phyloP scores from a whole-genome alignment of 2,797 vertebrate species.

The Pseudochromis fuscus region DNA sequence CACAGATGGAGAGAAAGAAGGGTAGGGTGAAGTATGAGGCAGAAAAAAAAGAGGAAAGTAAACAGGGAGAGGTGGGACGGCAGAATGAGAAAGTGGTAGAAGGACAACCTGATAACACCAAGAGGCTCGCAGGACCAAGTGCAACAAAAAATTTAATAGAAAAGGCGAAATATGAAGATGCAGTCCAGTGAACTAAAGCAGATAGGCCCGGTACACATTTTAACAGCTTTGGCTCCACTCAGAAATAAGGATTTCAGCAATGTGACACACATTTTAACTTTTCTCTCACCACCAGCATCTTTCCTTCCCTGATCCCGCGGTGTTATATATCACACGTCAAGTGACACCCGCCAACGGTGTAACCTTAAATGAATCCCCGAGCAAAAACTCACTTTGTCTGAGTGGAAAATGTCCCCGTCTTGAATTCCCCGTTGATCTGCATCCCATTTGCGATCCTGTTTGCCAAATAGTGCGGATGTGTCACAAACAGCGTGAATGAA shows the following conservation, averaged over 20 bases:
- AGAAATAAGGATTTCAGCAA: constrained; percentile 52
- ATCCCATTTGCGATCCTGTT: constrained; percentile 43
- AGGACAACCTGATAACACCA: constrained; percentile 49
- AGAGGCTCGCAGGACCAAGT: constrained; percentile 49
- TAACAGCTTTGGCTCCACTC: constrained; percentile 57
- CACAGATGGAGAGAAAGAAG: constrained; percentile 13
- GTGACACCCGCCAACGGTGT: constrained; percentile 33
- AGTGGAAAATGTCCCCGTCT: constrained; percentile 8
- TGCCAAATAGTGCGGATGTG: constrained; percentile 14
- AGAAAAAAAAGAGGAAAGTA: constrained; percentile 27
- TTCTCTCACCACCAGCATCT: constrained; percentile 22
- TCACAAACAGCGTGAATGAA: constrained; percentile 45
- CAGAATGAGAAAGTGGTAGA: constrained; percentile 33
- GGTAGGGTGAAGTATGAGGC: constrained; percentile 4
- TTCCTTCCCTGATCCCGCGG: constrained; percentile 40
- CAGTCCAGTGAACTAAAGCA: constrained; percentile 72
- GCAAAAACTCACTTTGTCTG: constrained; percentile 19
- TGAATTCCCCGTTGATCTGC: constrained; percentile 46
- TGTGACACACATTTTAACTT: constrained; percentile 59
- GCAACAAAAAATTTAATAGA: constrained; percentile 64
- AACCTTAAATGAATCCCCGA: constrained; percentile 38
- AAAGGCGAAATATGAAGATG: constrained; percentile 71
- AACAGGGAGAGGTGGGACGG: constrained; percentile 39
- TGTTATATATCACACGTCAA: constrained; percentile 64
- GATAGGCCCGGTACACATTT: constrained; percentile 59